These are phyloP conservation scores for Eumerus sabulonum DNA, from an alignment of 2,888 invertebrate genomes.

Conservation along the genomic window DNA sequence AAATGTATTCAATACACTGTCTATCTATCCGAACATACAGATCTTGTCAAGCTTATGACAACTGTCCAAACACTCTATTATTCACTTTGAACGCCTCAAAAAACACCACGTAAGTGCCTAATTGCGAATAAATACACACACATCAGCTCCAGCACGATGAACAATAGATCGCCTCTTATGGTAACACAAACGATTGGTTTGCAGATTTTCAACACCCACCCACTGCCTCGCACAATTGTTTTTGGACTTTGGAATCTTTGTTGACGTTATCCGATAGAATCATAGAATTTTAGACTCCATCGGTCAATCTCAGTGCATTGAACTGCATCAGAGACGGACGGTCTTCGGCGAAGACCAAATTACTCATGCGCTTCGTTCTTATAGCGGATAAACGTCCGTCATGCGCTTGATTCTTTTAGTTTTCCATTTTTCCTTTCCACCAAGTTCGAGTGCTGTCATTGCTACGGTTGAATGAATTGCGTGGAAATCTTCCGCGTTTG, in stretches of 20 bases:
- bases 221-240: no score
- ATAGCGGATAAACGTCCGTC: constrained; percentile 6
- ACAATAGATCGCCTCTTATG: constrained; percentile 36
- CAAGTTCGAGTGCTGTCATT: constrained; percentile 4
- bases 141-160: neutral
- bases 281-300: no score
- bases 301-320: constrained; percentile 26
- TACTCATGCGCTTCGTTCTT: constrained; percentile 34
- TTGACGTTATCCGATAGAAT: no score
- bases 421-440: constrained; percentile 21
- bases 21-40: no score
- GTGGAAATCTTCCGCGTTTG: constrained; percentile 58
- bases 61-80: constrained; percentile 45
- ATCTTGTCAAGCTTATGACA: constrained; percentile 27
- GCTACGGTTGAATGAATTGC: constrained; percentile 50
- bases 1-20: no score
- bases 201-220: constrained; percentile 41
- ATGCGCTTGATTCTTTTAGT: constrained; percentile 26
- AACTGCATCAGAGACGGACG: constrained; percentile 31
- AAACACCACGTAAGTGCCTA: constrained; percentile 34
- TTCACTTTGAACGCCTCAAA: constrained; percentile 20
- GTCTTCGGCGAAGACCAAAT: constrained; percentile 24
- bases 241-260: no score
- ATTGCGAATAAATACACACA: constrained; percentile 17
- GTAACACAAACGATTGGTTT: constrained; percentile 30